Conservation (phyloP, 2,888 invertebrate genomes). For the Tachina fera region DNA sequence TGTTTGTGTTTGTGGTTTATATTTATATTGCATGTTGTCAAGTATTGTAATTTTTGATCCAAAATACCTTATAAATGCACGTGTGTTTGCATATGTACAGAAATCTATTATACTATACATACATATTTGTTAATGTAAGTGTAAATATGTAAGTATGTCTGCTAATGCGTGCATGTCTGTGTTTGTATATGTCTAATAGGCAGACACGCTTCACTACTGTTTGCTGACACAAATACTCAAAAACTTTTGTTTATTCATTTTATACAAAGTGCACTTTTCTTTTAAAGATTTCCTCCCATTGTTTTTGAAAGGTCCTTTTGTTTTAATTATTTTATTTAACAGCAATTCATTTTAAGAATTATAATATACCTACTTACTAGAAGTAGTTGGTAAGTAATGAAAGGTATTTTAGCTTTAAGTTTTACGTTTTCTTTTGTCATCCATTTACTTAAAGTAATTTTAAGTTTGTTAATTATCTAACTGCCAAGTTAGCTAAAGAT, state of each 20-base stretch:
- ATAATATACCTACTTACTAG: slow-evolving; percentile 5
- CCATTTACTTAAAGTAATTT: slow-evolving; percentile 29
- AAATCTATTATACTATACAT: neutral
- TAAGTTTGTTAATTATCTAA: neutral
- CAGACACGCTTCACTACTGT: slow-evolving; percentile 40
- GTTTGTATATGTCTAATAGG: neutral
- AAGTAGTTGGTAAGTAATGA: slow-evolving; percentile 13
- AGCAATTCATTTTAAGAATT: slow-evolving; percentile 48
- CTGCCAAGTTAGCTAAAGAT: neutral
- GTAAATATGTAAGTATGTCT: slow-evolving; percentile 6
- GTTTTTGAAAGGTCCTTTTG: slow-evolving; percentile 50
- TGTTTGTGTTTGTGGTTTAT: neutral
- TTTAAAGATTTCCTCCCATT: slow-evolving; percentile 53
- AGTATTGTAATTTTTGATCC: slow-evolving; percentile 44
- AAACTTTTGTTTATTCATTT: slow-evolving; percentile 61
- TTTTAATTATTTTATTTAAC: slow-evolving; percentile 64
- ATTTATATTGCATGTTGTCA: slow-evolving; percentile 54
- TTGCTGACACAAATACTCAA: slow-evolving; percentile 67
- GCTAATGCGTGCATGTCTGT: neutral
- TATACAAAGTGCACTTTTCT: slow-evolving; percentile 61
- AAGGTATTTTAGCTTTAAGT: slow-evolving; percentile 13
- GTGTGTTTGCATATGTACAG: neutral
- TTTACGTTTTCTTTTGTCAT: slow-evolving; percentile 3
- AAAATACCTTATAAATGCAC: slow-evolving; percentile 23
- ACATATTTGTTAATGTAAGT: neutral